Percentiles rank a stretch among this genome's conserved stretches.
phyloP scores from a whole-genome alignment of 2,113 vertebrate species.

The Corapipo altera region DNA sequence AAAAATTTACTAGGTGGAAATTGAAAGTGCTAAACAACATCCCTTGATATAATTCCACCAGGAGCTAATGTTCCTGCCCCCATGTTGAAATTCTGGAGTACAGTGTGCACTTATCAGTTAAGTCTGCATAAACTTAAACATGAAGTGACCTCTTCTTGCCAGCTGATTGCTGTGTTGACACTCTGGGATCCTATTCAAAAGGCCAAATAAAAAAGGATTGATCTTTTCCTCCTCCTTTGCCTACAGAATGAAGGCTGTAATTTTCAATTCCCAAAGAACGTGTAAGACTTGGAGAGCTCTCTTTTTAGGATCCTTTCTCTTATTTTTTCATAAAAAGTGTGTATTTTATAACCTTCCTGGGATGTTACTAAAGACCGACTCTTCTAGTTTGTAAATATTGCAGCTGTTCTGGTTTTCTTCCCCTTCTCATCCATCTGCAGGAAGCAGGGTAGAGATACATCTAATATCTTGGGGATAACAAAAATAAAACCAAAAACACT shows the following conservation, averaged over 20 bases:
- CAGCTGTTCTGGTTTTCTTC: not conserved
- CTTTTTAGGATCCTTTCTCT: not conserved
- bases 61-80: not conserved
- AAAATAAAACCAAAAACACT: not conserved
- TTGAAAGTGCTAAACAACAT: not conserved
- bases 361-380: not conserved
- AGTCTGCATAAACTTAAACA: not conserved
- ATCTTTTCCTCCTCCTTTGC: not conserved
- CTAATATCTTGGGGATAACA: not conserved
- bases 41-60: not conserved
- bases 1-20: not conserved
- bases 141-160: not conserved
- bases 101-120: not conserved
- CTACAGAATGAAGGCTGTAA: not conserved
- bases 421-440: not conserved
- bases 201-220: rapidly evolving
- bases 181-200: not conserved
- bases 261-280: not conserved
- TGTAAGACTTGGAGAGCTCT: not conserved
- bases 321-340: not conserved
- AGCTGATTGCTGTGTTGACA: not conserved
- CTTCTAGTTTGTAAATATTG: not conserved
- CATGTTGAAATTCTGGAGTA: not conserved
- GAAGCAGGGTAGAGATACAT: not conserved
- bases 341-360: not conserved